Percentiles rank a stretch among this genome's conserved stretches.
These are phyloP conservation scores for Halictus quadricinctus DNA, from an alignment of 2,888 invertebrate genomes.

Conservation along the genomic window DNA sequence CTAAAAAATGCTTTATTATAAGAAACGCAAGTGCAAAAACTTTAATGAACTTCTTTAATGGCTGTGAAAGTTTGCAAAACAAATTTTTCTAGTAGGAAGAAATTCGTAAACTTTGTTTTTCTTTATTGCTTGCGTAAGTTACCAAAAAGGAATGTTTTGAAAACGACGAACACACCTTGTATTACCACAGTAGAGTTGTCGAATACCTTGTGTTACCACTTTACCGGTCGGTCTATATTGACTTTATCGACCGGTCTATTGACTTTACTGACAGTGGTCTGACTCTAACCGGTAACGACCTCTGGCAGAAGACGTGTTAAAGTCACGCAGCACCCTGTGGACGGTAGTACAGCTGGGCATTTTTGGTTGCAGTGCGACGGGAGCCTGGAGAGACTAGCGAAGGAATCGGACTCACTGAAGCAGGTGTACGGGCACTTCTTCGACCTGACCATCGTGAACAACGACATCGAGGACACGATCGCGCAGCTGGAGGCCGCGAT, in stretches of 20 bases:
- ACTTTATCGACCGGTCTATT: too few relatives aligned
- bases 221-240: too few relatives aligned
- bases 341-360: background rate
- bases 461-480: constrained; percentile 99
- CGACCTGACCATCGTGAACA: constrained; percentile 98
- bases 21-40: too few relatives aligned
- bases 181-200: too few relatives aligned
- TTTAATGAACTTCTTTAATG: background rate
- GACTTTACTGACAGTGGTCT: too few relatives aligned
- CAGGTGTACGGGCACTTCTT: constrained; percentile 99
- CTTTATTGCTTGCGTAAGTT: background rate
- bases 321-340: background rate
- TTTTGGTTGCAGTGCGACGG: constrained; percentile 94
- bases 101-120: background rate
- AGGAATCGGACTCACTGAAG: constrained; percentile 97
- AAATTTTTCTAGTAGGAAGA: background rate
- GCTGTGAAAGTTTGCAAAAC: background rate
- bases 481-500: constrained; percentile 95
- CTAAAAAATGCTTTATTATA: too few relatives aligned
- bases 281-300: too few relatives aligned
- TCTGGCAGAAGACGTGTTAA: too few relatives aligned
- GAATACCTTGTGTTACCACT: too few relatives aligned
- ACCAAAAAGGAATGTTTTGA: background rate
- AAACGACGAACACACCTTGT: too few relatives aligned
- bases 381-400: constrained; percentile 96